Evolutionary conservation across 2,113 vertebrate species (phyloP), one percentile per base, ranked within the genome.

Genomic region (Cryptomyrus ogoouensis): DNA sequence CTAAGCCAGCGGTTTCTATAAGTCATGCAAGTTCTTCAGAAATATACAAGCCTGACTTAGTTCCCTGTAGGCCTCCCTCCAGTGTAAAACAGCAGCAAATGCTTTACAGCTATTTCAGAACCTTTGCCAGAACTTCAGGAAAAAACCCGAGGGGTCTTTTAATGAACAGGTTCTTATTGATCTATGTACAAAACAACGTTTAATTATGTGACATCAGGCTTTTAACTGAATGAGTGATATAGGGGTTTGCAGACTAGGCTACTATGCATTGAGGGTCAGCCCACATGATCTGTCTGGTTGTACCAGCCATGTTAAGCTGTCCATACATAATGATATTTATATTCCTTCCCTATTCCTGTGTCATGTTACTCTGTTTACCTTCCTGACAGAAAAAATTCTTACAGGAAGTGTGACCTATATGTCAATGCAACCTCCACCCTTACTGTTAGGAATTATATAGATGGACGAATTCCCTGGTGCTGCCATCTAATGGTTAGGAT

Each of bases 121-220:
- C 91, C 89, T 93, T 86, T 93, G 94, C 87, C 89, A 92, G 89
- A 86, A 93, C 91, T 94, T 93, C 91, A 91, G 21, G 50, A 90
- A 89, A 90, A 90, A 91, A 74, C 92, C 93, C 24, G 91, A 94
- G 94, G 93, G 93, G 94, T 95, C 92, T 94, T 95, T 95, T 95
- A 96, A 95, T 96, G 95, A 96, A 96, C 94, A 93, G 91, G 88
- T 91, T 91, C 89, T 93, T 95, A 96, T 96, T 94, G 95, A 96
- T 96, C 95, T 93, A 94, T 94, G 93, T 94, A 96, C 95, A 95
- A 96, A 96, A 95, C 94, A 94, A 93, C 94, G 91, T 92, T 96
- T 96, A 95, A 96, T 96, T 96, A 96, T 95, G 93, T 94, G 93
- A 89, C 90, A 93, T 92, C 91, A 93, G 92, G 92, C 93, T 91